phyloP scores from a whole-genome alignment of 2,888 invertebrate species.

The Dichetophora obliterata region DNA sequence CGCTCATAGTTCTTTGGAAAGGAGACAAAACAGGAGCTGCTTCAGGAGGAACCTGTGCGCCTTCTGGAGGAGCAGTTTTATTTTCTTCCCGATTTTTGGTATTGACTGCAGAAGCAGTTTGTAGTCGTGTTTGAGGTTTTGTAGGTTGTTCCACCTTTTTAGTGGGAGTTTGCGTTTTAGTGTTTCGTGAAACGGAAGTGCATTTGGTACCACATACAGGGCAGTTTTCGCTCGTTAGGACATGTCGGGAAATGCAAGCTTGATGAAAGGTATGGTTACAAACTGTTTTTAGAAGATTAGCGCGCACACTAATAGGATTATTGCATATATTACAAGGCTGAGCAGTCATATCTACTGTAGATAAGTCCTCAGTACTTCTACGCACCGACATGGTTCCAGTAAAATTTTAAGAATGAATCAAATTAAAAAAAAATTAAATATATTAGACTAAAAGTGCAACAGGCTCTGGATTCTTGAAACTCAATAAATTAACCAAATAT shows the following conservation, averaged over 20 bases:
- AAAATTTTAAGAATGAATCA: not conserved
- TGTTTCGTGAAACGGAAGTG: not conserved
- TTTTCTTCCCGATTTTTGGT: no score
- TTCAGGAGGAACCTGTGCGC: no score
- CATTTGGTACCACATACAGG: constrained; percentile 11
- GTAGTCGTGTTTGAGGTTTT: not conserved
- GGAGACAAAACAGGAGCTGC: no score
- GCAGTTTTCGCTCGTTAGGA: constrained; percentile 22
- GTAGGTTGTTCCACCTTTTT: not conserved
- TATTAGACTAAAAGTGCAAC: not conserved
- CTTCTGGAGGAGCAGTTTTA: no score
- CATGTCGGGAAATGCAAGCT: constrained; percentile 2
- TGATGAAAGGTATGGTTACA: constrained; percentile 28
- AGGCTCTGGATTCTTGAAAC: no score
- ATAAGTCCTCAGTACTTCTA: not conserved
- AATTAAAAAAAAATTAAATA: not conserved
- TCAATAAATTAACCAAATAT: no score
- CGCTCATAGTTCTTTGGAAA: no score
- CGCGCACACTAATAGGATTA: not conserved
- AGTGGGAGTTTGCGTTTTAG: not conserved
- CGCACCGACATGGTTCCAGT: not conserved
- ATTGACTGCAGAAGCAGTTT: no score
- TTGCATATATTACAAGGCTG: not conserved
- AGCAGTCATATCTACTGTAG: not conserved
- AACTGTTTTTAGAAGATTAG: not conserved